A percentile compares a stretch with the other conserved stretches of the same genome.
Evolutionary conservation across 2,888 invertebrate species (phyloP).

Genomic region (Oscheius sp.): DNA sequence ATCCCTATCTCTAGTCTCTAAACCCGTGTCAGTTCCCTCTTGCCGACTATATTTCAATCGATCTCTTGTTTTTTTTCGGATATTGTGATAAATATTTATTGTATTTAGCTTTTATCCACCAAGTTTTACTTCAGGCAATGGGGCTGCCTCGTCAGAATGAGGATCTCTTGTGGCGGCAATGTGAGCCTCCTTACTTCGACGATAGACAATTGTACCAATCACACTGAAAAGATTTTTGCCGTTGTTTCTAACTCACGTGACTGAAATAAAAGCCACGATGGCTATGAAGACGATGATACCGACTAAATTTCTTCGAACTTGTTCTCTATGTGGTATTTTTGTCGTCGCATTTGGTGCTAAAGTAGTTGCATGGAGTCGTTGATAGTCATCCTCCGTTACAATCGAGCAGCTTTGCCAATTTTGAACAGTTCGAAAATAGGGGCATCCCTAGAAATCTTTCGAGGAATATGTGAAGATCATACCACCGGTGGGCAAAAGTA

Average conservation of each 20-base stretch:
- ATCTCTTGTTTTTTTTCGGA: slow-evolving; percentile 1
- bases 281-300: slow-evolving; percentile 37
- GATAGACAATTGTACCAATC: slow-evolving; percentile 62
- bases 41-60: neutral
- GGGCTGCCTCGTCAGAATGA: slow-evolving; percentile 25
- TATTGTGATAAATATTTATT: neutral
- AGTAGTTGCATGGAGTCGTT: slow-evolving; percentile 19
- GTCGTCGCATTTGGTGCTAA: slow-evolving; percentile 30
- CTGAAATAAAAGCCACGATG: slow-evolving; percentile 32
- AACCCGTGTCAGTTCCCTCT: neutral
- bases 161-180: slow-evolving; percentile 6
- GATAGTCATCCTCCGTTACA: slow-evolving; percentile 52
- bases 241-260: slow-evolving; percentile 7
- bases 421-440: slow-evolving; percentile 64
- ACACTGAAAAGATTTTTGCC: slow-evolving; percentile 32
- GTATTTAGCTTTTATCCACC: slow-evolving; percentile 15
- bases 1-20: neutral
- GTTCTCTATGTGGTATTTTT: slow-evolving; percentile 23
- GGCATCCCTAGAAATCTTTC: slow-evolving; percentile 54
- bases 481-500: slow-evolving; percentile 66
- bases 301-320: slow-evolving; percentile 32
- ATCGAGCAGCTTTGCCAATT: slow-evolving; percentile 58
- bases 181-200: slow-evolving; percentile 48
- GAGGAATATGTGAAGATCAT: neutral
- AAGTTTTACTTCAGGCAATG: slow-evolving; percentile 25